Percentiles rank a stretch among this genome's conserved stretches.
Evolutionary conservation across 2,797 vertebrate species (phyloP).

Genomic region (Antennarius maculatus): DNA sequence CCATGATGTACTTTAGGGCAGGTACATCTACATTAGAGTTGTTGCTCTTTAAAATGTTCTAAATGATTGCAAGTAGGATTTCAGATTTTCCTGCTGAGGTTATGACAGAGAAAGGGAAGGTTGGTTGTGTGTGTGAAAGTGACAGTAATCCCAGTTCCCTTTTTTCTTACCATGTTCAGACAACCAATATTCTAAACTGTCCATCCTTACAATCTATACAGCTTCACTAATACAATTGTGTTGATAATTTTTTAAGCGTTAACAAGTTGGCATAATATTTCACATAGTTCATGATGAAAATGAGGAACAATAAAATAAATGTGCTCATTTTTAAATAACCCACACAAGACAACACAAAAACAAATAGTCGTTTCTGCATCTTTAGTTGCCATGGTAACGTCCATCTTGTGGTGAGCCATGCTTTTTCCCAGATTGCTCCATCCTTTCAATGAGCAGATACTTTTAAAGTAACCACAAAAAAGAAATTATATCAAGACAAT

Average conservation of each 20-base stretch:
- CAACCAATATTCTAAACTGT: constrained; percentile 17
- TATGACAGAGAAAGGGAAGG: constrained; percentile 81
- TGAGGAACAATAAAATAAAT: not conserved
- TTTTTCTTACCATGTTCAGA: constrained; percentile 36
- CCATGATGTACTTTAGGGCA: constrained; percentile 41
- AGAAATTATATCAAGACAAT: constrained; percentile 13
- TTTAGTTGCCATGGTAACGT: not conserved
- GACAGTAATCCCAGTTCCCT: constrained; percentile 39
- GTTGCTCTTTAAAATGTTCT: constrained; percentile 42
- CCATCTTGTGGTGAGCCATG: not conserved
- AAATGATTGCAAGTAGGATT: constrained; percentile 25
- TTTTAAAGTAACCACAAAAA: constrained; percentile 16
- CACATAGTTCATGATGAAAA: not conserved
- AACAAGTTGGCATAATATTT: constrained; percentile 42
- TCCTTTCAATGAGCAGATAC: constrained; percentile 15
- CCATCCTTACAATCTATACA: constrained; percentile 26
- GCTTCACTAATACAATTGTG: constrained; percentile 21
- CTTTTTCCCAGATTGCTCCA: constrained; percentile 26
- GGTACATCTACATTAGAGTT: constrained; percentile 37
- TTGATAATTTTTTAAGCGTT: constrained; percentile 29
- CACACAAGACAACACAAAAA: too few relatives aligned
- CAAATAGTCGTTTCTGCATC: constrained; percentile 1
- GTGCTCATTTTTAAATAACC: not conserved
- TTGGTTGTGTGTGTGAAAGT: constrained; percentile 31
- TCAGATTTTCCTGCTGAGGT: constrained; percentile 80